Evolutionary conservation across 2,888 invertebrate species (phyloP).

Genomic region (Orthosia gracilis): DNA sequence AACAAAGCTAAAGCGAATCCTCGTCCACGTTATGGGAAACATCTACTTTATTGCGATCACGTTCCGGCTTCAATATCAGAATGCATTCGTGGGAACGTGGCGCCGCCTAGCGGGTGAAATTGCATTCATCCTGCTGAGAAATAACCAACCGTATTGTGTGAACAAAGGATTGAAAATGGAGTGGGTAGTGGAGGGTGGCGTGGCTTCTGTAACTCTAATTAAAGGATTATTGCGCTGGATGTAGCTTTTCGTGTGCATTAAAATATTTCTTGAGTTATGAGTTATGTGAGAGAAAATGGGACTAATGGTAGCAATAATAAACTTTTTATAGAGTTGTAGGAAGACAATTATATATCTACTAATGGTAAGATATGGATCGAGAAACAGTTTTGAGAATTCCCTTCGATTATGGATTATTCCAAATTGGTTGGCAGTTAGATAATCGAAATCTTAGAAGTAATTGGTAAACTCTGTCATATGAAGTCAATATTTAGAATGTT

Average conservation of each 20-base stretch:
- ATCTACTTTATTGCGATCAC: slow-evolving; percentile 64
- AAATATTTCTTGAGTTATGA: slow-evolving; percentile 37
- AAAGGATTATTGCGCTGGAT: slow-evolving; percentile 38
- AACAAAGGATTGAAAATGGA: background rate
- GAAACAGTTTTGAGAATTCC: background rate
- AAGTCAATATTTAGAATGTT: background rate
- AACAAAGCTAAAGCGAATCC: slow-evolving; percentile 27
- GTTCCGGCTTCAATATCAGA: slow-evolving; percentile 63
- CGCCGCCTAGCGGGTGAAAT: slow-evolving; percentile 51
- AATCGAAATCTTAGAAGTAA: background rate
- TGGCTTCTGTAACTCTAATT: slow-evolving; percentile 39
- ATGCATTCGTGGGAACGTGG: slow-evolving; percentile 59
- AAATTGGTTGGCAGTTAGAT: background rate
- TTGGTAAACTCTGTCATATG: background rate
- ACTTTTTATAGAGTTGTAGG: background rate
- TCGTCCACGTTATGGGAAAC: slow-evolving; percentile 35
- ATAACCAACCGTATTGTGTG: slow-evolving; percentile 13
- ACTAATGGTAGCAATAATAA: background rate
- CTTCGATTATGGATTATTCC: background rate
- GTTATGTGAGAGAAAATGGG: slow-evolving; percentile 2
- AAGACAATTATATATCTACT: background rate
- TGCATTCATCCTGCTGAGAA: slow-evolving; percentile 40
- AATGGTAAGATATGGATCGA: background rate
- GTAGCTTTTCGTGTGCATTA: slow-evolving; percentile 25
- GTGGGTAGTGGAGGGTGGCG: background rate